Percentiles rank a stretch among this genome's conserved stretches.
These are phyloP conservation scores for Troilus luridus DNA, from an alignment of 2,888 invertebrate genomes.

Conservation along the genomic window DNA sequence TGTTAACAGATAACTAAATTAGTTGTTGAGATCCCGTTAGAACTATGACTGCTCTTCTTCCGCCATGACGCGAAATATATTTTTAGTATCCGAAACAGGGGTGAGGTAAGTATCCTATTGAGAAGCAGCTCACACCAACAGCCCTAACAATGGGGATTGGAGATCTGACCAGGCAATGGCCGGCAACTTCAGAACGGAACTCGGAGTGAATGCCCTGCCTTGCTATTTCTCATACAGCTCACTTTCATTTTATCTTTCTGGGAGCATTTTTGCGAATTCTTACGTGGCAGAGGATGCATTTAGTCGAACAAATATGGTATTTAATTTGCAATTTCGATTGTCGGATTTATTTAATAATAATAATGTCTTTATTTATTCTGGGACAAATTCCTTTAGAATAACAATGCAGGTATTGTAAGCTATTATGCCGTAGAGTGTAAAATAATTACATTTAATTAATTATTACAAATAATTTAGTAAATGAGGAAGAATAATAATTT, in stretches of 20 bases:
- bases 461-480: too few species aligned
- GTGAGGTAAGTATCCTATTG: not conserved
- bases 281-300: too few species aligned
- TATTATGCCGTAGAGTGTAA: too few species aligned
- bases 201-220: conserved; percentile 21
- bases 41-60: not conserved
- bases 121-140: not conserved
- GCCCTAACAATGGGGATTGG: not conserved
- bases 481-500: too few species aligned
- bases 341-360: too few species aligned
- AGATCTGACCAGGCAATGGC: conserved; percentile 1
- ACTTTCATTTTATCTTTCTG: not conserved
- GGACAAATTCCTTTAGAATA: too few species aligned
- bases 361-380: too few species aligned
- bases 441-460: too few species aligned
- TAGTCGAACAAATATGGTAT: too few species aligned
- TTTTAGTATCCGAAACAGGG: not conserved
- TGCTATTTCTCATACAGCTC: not conserved
- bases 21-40: not conserved
- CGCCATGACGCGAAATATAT: not conserved
- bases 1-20: too few species aligned
- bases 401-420: too few species aligned
- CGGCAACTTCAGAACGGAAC: conserved; percentile 9
- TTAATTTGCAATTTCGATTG: too few species aligned
- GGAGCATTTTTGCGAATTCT: not conserved